Evolutionary conservation across 2,888 invertebrate species (phyloP).

Genomic region (Mechanitis messenoides): DNA sequence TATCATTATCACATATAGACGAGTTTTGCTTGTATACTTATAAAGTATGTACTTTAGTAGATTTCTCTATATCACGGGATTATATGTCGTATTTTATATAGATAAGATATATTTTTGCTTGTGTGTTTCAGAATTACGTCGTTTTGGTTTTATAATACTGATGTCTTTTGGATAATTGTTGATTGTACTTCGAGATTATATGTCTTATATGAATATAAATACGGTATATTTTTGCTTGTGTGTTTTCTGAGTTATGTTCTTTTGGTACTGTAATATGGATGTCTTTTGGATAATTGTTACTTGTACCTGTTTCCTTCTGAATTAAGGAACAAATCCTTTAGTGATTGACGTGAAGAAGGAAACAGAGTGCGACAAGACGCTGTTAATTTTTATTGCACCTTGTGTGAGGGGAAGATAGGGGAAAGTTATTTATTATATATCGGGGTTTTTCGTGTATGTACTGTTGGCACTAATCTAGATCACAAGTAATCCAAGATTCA

Average conservation of each 20-base stretch:
- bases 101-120: slow-evolving; percentile 40
- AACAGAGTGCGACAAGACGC: slow-evolving; percentile 34
- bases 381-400: slow-evolving; percentile 63
- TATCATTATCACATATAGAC: slow-evolving; percentile 16
- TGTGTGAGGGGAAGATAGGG: slow-evolving; percentile 27
- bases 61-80: slow-evolving; percentile 28
- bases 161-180: slow-evolving; percentile 69
- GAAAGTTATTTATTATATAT: too few relatives aligned
- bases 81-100: slow-evolving; percentile 36
- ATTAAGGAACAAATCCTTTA: slow-evolving; percentile 71
- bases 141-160: slow-evolving; percentile 32
- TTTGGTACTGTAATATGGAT: slow-evolving; percentile 36
- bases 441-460: too few relatives aligned
- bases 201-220: slow-evolving; percentile 34
- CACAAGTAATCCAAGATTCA: too few relatives aligned
- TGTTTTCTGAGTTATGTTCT: slow-evolving; percentile 30
- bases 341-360: slow-evolving; percentile 59
- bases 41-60: slow-evolving; percentile 11
- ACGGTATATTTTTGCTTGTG: slow-evolving; percentile 39
- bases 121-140: slow-evolving; percentile 32
- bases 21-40: slow-evolving; percentile 18
- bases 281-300: slow-evolving; percentile 70
- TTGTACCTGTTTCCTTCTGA: slow-evolving; percentile 71
- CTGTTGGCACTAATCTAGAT: too few relatives aligned
- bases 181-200: slow-evolving; percentile 54